Evolutionary conservation across 2,888 invertebrate species (phyloP).

Genomic region (Calliphora vomitoria): DNA sequence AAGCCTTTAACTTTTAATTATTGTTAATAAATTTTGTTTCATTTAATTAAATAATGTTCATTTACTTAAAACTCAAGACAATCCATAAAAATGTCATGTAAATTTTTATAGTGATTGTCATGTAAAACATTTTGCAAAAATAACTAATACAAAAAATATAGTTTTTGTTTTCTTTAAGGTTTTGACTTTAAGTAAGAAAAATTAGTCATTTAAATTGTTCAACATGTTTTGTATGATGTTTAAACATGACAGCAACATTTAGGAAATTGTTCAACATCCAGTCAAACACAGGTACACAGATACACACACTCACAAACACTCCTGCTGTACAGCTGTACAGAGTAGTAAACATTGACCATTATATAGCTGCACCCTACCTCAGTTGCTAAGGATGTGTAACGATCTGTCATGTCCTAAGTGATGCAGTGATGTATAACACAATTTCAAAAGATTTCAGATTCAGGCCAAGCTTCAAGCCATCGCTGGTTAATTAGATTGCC

Average conservation of each 20-base stretch:
- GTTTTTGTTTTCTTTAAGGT: constrained; percentile 44
- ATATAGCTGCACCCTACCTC: not conserved
- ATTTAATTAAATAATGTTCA: constrained; percentile 61
- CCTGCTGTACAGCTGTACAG: not conserved
- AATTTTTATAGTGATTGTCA: constrained; percentile 70
- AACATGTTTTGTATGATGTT: constrained; percentile 69
- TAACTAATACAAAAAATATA: not conserved
- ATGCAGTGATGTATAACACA: no score
- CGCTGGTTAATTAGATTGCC: no score
- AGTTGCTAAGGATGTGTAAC: no score
- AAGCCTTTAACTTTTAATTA: constrained; percentile 56
- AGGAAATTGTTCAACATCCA: constrained; percentile 61
- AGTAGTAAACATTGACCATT: constrained; percentile 17
- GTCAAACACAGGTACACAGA: constrained; percentile 7
- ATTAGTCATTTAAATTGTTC: constrained; percentile 73
- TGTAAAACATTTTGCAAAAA: constrained; percentile 70
- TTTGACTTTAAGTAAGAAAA: constrained; percentile 71
- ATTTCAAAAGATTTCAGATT: no score
- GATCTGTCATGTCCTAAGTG: no score
- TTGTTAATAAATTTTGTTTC: constrained; percentile 57
- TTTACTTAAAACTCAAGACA: constrained; percentile 27
- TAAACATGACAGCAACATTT: constrained; percentile 70
- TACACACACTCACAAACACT: not conserved
- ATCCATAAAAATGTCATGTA: constrained; percentile 66
- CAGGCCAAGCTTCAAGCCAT: no score